Percentiles rank a stretch among this genome's conserved stretches.
These are phyloP conservation scores for Pseudomyrmex concolor DNA, from an alignment of 1,140 invertebrate species.

Conservation along the genomic window DNA sequence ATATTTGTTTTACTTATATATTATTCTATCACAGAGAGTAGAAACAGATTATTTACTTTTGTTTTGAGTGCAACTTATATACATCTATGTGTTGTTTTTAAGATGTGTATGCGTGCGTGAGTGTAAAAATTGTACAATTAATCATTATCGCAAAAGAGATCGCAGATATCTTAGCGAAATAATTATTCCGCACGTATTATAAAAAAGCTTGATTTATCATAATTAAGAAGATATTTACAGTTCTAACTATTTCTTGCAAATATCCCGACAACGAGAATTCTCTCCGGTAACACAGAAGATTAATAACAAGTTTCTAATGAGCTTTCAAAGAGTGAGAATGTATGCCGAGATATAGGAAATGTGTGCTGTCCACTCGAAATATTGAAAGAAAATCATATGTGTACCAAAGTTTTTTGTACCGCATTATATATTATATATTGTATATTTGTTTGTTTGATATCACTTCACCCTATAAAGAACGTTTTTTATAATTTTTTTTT, in stretches of 20 bases:
- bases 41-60: constrained; percentile 16
- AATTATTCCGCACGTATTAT: constrained; percentile 3
- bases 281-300: neutral
- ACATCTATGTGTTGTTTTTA: constrained; percentile 42
- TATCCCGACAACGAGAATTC: constrained; percentile 13
- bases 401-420: constrained; percentile 20
- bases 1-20: constrained; percentile 17
- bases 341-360: constrained; percentile 2
- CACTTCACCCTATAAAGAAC: constrained; percentile 15
- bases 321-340: constrained; percentile 8
- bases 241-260: constrained; percentile 14
- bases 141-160: constrained; percentile 26
- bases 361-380: constrained; percentile 1
- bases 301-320: constrained; percentile 25
- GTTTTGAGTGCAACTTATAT: constrained; percentile 34
- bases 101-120: constrained; percentile 50
- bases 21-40: constrained; percentile 13
- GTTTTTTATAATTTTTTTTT: constrained; percentile 30
- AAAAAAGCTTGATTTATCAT: constrained; percentile 2
- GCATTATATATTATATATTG: constrained; percentile 27
- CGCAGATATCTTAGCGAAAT: neutral
- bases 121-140: constrained; percentile 40
- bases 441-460: constrained; percentile 53
- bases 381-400: constrained; percentile 25
- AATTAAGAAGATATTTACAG: constrained; percentile 11